These are phyloP conservation scores for Silvanus unidentatus DNA, from an alignment of 2,888 invertebrate species.

Conservation along the genomic window DNA sequence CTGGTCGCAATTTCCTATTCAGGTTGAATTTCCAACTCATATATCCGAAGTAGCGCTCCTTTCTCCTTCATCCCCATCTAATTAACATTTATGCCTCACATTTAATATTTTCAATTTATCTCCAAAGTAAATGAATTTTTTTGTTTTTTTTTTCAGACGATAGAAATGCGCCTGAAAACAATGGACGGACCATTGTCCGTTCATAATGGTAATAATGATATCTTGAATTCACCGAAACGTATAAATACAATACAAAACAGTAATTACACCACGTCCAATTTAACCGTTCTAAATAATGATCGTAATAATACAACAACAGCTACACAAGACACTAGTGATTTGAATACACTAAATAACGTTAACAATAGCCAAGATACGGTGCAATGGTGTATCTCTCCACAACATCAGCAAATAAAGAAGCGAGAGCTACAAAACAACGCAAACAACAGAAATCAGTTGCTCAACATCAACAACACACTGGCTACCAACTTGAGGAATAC, in stretches of 20 bases:
- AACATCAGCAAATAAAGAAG: slow-evolving; percentile 24
- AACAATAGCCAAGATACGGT: slow-evolving; percentile 15
- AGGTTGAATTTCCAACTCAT: too few relatives aligned
- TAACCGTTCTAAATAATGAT: slow-evolving; percentile 15
- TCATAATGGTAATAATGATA: slow-evolving; percentile 40
- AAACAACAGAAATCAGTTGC: slow-evolving; percentile 33
- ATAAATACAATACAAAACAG: slow-evolving; percentile 44
- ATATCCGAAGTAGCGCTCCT: too few relatives aligned
- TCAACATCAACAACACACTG: slow-evolving; percentile 44
- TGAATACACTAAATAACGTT: slow-evolving; percentile 20
- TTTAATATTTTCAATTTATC: too few relatives aligned
- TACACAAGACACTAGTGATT: slow-evolving; percentile 9
- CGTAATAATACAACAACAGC: not conserved
- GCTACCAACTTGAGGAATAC: slow-evolving; percentile 40
- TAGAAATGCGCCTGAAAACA: slow-evolving; percentile 45
- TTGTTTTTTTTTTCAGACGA: slow-evolving; percentile 34
- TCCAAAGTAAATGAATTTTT: not conserved
- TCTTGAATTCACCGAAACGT: slow-evolving; percentile 44
- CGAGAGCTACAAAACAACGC: slow-evolving; percentile 39
- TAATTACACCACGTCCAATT: slow-evolving; percentile 33
- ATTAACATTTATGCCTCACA: too few relatives aligned
- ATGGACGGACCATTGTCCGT: slow-evolving; percentile 43
- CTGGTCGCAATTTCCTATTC: too few relatives aligned
- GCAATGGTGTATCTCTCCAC: slow-evolving; percentile 12
- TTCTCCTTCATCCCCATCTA: too few relatives aligned